A percentile compares a stretch with the other conserved stretches of the same genome.
These are phyloP conservation scores for Elephas maximus DNA, from an alignment of 2,113 vertebrate genomes.

Conservation along the genomic window DNA sequence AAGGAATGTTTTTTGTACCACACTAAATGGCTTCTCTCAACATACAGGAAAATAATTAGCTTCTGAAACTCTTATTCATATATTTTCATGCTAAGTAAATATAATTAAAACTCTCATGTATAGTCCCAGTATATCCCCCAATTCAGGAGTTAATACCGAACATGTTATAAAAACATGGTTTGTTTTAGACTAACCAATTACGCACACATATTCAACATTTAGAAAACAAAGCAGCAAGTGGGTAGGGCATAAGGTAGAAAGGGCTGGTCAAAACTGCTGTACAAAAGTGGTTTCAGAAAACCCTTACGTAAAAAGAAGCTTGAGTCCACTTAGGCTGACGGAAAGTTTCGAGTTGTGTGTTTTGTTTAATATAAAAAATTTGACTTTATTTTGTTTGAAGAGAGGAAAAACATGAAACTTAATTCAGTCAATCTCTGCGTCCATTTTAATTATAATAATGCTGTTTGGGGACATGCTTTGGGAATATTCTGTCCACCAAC, in stretches of 20 bases:
- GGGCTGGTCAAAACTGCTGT: slow-evolving; percentile 16
- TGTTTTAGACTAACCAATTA: slow-evolving; percentile 46
- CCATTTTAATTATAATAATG: slow-evolving; percentile 60
- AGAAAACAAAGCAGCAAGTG: slow-evolving; percentile 55
- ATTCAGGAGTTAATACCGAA: slow-evolving; percentile 22
- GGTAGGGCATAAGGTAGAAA: not conserved
- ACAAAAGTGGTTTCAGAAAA: slow-evolving; percentile 65
- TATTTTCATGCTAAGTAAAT: slow-evolving; percentile 60
- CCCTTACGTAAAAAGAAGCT: slow-evolving; percentile 47
- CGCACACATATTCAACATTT: slow-evolving; percentile 56
- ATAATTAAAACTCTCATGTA: slow-evolving; percentile 16
- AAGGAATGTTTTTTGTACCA: not conserved
- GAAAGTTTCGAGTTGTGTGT: slow-evolving; percentile 50
- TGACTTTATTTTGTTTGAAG: slow-evolving; percentile 43
- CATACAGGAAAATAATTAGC: slow-evolving; percentile 52
- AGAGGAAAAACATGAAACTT: not conserved
- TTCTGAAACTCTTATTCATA: slow-evolving; percentile 69
- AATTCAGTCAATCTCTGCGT: not conserved
- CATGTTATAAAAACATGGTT: not conserved
- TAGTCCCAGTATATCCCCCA: slow-evolving; percentile 30
- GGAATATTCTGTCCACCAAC: slow-evolving; percentile 50
- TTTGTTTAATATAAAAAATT: slow-evolving; percentile 55
- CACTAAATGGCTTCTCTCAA: slow-evolving; percentile 50
- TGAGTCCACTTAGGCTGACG: slow-evolving; percentile 18
- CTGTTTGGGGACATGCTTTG: not conserved